phyloP scores from a whole-genome alignment of 2,888 invertebrate species.

The Mamestra brassicae region DNA sequence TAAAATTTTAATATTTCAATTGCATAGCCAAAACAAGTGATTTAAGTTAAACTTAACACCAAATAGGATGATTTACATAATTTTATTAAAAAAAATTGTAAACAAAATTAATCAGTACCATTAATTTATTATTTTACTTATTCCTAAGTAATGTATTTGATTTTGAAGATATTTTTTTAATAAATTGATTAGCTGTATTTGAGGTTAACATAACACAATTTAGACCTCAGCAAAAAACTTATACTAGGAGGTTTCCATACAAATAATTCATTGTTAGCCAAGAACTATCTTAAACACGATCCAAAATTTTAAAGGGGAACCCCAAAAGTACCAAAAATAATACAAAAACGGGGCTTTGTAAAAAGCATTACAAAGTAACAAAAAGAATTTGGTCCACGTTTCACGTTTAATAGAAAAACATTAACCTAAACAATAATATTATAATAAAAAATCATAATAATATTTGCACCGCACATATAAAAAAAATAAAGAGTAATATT shows the following conservation, averaged over 20 bases:
- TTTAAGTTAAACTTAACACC: constrained; percentile 54
- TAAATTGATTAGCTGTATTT: not conserved
- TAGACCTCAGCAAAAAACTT: not conserved
- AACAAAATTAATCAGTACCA: constrained; percentile 34
- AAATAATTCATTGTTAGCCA: not conserved
- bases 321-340: not conserved
- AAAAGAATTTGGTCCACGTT: constrained; percentile 54
- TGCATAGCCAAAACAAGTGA: constrained; percentile 64
- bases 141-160: not conserved
- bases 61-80: constrained; percentile 28
- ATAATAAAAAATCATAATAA: constrained; percentile 28
- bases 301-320: not conserved
- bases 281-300: not conserved
- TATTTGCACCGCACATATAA: constrained; percentile 52
- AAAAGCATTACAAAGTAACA: constrained; percentile 17
- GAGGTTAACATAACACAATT: not conserved
- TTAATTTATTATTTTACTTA: constrained; percentile 1
- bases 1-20: constrained; percentile 28
- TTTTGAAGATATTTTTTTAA: not conserved
- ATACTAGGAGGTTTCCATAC: too few relatives aligned
- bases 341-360: constrained; percentile 1
- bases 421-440: constrained; percentile 16
- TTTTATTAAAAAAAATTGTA: not conserved
- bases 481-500: constrained; percentile 24
- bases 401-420: constrained; percentile 29